Base-by-base conservation (phyloP, 2,113 vertebrate genomes). In the Scalopus aquaticus region DNA sequence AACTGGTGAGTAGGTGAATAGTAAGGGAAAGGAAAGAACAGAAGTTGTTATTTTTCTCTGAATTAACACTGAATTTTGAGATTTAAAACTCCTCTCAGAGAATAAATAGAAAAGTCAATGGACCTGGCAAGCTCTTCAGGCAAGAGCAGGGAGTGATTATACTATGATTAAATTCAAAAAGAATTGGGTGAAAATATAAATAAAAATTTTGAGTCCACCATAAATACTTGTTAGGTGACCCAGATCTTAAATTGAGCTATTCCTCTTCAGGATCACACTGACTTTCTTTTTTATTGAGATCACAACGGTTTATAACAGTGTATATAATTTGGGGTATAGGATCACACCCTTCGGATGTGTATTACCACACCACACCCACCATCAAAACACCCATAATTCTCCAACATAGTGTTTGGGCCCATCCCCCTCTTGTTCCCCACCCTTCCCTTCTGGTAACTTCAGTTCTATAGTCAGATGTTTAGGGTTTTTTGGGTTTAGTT, bases 1-100 rank as follows among this genome's bases (percentile, higher is more conserved):
- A 96, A 51, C 19, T 95, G 81, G 60, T 65, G 37, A 84, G 78
- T 88, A 94, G 77, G 77, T 88, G 49, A 94, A 72, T 69, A 17
- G 13, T 72, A 70, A 95, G 19, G 20, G 64, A 42, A 65, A 70
- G 60, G 35, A 89, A 91, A 81, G 72, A 94, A 54, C 39, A 60
- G 54, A 83, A 46, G 28, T 73, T 88, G 15, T 28, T 86, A 24
- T 91, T 82, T 93, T 67, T 89, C 91, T 65, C 69, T 79, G 74
- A 91, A 62, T 58, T 67, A 65, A 51, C 19, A 5, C 0, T 82
- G 35, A 85, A 51, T 58, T 82, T 87, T 58, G 9, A 90, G 65
- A 46, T 83, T 88, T 72, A 94, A 81, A 95, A 26, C 9, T 73
- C 37, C 84, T 95, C 37, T 70, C 70, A 70, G 42, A 79, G 44